These are phyloP conservation scores for Clanis bilineata DNA, from an alignment of 2,888 invertebrate species.

Conservation along the genomic window DNA sequence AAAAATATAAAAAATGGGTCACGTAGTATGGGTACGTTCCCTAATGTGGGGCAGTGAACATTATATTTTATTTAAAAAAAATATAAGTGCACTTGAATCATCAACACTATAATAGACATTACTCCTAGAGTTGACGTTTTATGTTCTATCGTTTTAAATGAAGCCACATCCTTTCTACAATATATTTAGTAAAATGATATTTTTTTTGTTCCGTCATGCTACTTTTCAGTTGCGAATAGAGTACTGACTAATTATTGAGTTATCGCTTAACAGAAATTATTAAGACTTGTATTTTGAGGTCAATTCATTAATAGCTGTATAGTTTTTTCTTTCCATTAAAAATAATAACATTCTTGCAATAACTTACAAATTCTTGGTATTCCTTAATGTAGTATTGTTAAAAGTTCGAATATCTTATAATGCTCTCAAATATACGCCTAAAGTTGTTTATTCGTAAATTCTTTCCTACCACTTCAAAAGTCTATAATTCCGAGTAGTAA, in stretches of 20 bases:
- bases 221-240: background rate
- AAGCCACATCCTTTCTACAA: background rate
- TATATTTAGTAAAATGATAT: background rate
- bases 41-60: too few relatives aligned
- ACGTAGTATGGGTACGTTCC: too few relatives aligned
- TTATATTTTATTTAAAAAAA: too few relatives aligned
- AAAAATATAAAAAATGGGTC: too few relatives aligned
- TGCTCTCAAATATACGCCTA: background rate
- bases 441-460: background rate
- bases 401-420: too few relatives aligned
- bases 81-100: too few relatives aligned
- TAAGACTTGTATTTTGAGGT: background rate
- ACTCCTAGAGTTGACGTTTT: background rate
- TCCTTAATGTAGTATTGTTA: too few relatives aligned
- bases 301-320: background rate
- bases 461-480: conserved; percentile 29
- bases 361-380: background rate
- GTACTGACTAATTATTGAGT: too few relatives aligned
- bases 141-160: background rate
- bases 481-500: conserved; percentile 31
- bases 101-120: too few relatives aligned
- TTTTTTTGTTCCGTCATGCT: background rate
- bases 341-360: background rate
- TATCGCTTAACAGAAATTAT: background rate
- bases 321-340: background rate